A percentile compares a stretch with the other conserved stretches of the same genome.
Conservation (phyloP, 2,797 vertebrate species). For the Coccyzus lansbergi region DNA sequence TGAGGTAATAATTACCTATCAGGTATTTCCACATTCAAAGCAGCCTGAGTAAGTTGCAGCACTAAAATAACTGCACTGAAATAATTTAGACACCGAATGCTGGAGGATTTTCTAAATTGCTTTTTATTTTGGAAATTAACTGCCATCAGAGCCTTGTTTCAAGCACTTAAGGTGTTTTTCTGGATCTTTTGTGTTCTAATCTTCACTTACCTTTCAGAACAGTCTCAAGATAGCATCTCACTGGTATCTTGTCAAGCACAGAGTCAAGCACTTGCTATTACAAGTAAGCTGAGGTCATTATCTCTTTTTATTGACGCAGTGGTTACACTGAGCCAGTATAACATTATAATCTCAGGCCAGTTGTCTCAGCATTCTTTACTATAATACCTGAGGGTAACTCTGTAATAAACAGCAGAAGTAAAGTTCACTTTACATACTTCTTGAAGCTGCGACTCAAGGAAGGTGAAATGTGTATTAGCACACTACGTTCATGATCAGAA, state of each 20-base stretch:
- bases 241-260: background rate
- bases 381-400: background rate
- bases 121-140: background rate
- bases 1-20: background rate
- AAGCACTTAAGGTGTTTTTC: background rate
- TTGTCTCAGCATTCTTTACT: background rate
- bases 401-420: background rate
- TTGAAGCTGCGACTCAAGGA: background rate
- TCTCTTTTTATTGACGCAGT: background rate
- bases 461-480: background rate
- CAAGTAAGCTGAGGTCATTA: background rate
- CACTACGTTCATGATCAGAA: background rate
- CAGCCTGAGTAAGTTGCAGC: background rate
- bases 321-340: constrained; percentile 2
- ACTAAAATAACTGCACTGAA: background rate
- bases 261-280: background rate
- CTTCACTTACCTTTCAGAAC: background rate
- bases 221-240: background rate
- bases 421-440: background rate
- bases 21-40: background rate
- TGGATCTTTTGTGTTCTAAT: background rate
- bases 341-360: background rate
- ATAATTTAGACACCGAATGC: background rate
- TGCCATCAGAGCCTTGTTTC: background rate
- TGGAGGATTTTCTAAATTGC: background rate